Evolutionary conservation across 1,140 invertebrate genomes (phyloP).

Genomic region (Pseudomyrmex pallidus): DNA sequence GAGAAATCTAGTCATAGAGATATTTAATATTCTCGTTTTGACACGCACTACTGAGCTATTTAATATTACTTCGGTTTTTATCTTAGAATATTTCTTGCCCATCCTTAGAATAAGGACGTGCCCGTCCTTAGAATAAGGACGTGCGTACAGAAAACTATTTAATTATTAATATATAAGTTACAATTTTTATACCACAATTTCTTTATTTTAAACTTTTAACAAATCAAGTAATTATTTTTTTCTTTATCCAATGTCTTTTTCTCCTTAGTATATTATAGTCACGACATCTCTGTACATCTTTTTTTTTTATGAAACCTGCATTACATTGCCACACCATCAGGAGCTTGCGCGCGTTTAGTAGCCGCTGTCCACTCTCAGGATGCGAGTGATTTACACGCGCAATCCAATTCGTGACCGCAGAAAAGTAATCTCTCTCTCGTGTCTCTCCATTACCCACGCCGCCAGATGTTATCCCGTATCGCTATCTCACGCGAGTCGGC

Average conservation of each 20-base stretch:
- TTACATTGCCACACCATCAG: neutral
- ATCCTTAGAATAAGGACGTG: no score
- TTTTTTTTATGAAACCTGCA: neutral
- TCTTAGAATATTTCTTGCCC: neutral
- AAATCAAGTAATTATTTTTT: neutral
- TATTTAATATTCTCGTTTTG: constrained; percentile 20
- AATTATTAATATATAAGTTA: no score
- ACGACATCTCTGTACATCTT: neutral
- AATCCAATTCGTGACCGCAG: constrained; percentile 36
- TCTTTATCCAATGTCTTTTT: neutral
- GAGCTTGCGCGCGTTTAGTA: neutral
- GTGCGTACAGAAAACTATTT: no score
- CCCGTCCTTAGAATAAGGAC: no score
- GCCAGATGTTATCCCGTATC: constrained; percentile 35
- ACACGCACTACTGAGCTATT: neutral
- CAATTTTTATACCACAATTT: neutral
- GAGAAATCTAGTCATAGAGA: neutral
- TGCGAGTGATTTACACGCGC: constrained; percentile 30
- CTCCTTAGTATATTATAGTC: neutral
- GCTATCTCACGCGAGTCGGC: constrained; percentile 44
- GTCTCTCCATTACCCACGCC: constrained; percentile 38
- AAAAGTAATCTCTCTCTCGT: constrained; percentile 41
- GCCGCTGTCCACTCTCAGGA: constrained; percentile 10
- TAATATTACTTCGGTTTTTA: constrained; percentile 1
- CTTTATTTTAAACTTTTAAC: neutral